Evolutionary conservation across 2,888 invertebrate genomes (phyloP).

Genomic region (Atherix ibis): DNA sequence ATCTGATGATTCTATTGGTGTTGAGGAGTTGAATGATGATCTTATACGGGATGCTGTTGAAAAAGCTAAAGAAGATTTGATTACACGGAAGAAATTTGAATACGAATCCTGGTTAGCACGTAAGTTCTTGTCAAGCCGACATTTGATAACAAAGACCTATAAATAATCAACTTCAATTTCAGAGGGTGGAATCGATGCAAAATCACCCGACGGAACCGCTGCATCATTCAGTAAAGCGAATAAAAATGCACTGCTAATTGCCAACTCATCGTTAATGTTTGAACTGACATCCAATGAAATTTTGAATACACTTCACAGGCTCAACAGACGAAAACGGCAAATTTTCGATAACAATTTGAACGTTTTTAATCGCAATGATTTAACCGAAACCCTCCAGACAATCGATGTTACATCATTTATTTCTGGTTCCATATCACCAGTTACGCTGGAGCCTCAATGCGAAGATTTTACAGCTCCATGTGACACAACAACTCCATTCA

Average conservation of each 20-base stretch:
- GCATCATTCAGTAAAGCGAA: slow-evolving; percentile 85
- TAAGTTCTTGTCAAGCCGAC: slow-evolving; percentile 28
- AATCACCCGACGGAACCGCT: slow-evolving; percentile 71
- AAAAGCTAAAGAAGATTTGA: slow-evolving; percentile 62
- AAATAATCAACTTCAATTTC: no score
- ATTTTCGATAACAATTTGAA: slow-evolving; percentile 48
- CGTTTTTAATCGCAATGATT: slow-evolving; percentile 41
- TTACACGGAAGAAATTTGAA: slow-evolving; percentile 59
- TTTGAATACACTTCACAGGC: slow-evolving; percentile 42
- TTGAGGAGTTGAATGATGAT: slow-evolving; percentile 52
- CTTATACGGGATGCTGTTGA: slow-evolving; percentile 58
- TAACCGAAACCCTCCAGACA: slow-evolving; percentile 61
- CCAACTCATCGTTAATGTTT: slow-evolving; percentile 71
- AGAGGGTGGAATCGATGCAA: slow-evolving; percentile 72
- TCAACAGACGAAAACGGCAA: slow-evolving; percentile 52
- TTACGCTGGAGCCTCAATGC: slow-evolving; percentile 49
- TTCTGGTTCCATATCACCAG: slow-evolving; percentile 39
- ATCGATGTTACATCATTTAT: slow-evolving; percentile 61
- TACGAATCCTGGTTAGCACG: slow-evolving; percentile 64
- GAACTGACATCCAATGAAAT: slow-evolving; percentile 81
- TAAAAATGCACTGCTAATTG: slow-evolving; percentile 61
- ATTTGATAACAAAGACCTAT: no score
- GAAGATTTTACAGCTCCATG: slow-evolving; percentile 55
- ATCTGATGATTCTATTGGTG: not conserved
- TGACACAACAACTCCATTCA: slow-evolving; percentile 50